Evolutionary conservation across 2,888 invertebrate species (phyloP), one percentile per base, ranked within the genome.

Genomic region (Agrenia bidenticulata): DNA sequence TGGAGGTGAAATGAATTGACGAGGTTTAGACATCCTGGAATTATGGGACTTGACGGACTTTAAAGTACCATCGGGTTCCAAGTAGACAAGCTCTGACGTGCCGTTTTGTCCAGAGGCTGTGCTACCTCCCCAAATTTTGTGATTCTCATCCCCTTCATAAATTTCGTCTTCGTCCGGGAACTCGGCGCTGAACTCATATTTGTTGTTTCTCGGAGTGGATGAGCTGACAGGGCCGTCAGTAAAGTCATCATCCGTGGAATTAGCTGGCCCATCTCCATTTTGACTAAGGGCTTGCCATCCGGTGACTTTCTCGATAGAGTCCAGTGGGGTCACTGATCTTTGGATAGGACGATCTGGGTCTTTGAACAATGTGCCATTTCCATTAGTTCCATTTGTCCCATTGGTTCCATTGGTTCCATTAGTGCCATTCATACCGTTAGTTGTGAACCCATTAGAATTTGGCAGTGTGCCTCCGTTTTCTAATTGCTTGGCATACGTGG

Each of bases 141-240:
- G 94, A 79, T 94, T 94, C 80, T 93, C 93, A 78, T 94, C 92
- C 0, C 92, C 93, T 78, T 93, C 93, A 80, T 89, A 93, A 64
- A 88, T 87, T 70, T 92, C 92, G 23, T 89, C 84, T 75, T 92
- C 90, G 75, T 92, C 92, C 66, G 88, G 73, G 50, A 74, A 77
- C 53, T 75, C 76, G 41, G 76, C 77, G 53, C 73, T 71, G 64
- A 76, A 72, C 61, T 76, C 76, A 49, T 73, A 72, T 45, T 74
- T 74, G 57, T 67, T 67, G 49, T 74, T 69, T 37, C 74, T 58
- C 56, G 73, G 74, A 32, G 77, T 73, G 32, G 83, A 72, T 24
- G 68, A 39, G 37, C 73, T 70, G 50, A 76, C 64, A 9, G 73
- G 75, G 13, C 75, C 77, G 55, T 77, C 77, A 19, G 75, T 69